Base-by-base conservation (phyloP, 2,797 vertebrate species). In the Propithecus deckenii region DNA sequence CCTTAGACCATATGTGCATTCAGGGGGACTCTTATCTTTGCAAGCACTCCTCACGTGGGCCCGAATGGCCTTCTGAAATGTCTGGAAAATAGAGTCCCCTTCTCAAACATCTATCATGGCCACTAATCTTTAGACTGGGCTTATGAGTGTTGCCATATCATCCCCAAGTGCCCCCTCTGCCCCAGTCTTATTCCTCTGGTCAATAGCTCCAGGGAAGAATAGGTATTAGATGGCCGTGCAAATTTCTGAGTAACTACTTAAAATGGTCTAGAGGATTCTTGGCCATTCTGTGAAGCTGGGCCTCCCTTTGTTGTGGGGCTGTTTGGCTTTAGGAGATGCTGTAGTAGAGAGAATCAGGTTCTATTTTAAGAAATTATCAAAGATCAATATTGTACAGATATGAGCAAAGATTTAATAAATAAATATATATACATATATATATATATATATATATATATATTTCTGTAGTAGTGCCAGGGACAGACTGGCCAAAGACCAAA, bases 351-450 rank as follows among this genome's bases (percentile, higher is more conserved):
- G 96, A 98, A 98, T 98, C 97, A 97, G 97, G 97, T 98, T 98
- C 85, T 98, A 97, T 97, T 98, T 98, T 97, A 97, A 97, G 96
- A 86, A 98, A 59, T 98, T 97, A 98, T 95, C 90, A 98, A 55
- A 98, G 96, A 97, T 98, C 92, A 98, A 95, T 98, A 98, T 98
- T 98, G 97, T 98, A 97, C 96, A 98, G 96, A 97, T 84, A 97
- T 92, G 95, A 97, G 93, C 46, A 98, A 97, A 83, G 97, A 98
- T 98, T 98, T 98, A 97, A 98, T 98, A 97, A 95, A 69, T 98
- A 98, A 52, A 52, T 52, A 52, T 2, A 52, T 52, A 52, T n/a
- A 13, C 4, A 38, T 38, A 38, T 15, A 83, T n/a, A 35, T 46
- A 50, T 48, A 18, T 72, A 28, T 57, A 9, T 12, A 25, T 12